Percentiles rank a stretch among this genome's conserved stretches.
Conservation (phyloP, 2,113 vertebrate genomes). For the Chaenocephalus aceratus region DNA sequence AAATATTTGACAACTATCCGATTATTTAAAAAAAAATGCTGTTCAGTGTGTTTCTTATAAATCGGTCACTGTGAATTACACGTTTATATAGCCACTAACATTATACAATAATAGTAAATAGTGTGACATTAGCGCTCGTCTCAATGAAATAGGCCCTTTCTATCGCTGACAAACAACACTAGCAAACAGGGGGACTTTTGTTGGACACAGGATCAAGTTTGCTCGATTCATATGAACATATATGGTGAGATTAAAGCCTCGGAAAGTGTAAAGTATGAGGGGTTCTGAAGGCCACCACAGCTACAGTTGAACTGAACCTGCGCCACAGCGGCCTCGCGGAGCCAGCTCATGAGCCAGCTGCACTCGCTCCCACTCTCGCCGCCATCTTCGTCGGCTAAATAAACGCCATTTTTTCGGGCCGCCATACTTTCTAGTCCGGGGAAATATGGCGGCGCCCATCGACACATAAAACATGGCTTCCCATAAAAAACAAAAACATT, state of each 20-base stretch:
- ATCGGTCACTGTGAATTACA: too few relatives aligned
- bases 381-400: conserved; percentile 92
- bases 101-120: background rate
- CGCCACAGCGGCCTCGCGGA: conserved; percentile 94
- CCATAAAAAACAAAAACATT: conserved; percentile 99
- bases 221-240: background rate
- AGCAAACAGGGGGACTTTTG: background rate
- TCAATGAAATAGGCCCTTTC: background rate
- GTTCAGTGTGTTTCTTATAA: too few relatives aligned
- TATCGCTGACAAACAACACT: background rate
- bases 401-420: conserved; percentile 95
- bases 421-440: conserved; percentile 97
- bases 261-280: conserved; percentile 16
- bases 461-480: conserved; percentile 99
- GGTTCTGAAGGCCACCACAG: conserved; percentile 74
- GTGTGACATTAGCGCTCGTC: background rate
- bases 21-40: too few relatives aligned
- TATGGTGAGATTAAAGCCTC: background rate
- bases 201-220: background rate
- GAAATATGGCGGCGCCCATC: conserved; percentile 99
- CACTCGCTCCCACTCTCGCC: conserved; percentile 85
- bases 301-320: conserved; percentile 85
- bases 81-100: background rate
- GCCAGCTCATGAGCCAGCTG: conserved; percentile 83
- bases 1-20: background rate